phyloP scores from a whole-genome alignment of 2,113 vertebrate genomes.

The Halichoerus grypus region DNA sequence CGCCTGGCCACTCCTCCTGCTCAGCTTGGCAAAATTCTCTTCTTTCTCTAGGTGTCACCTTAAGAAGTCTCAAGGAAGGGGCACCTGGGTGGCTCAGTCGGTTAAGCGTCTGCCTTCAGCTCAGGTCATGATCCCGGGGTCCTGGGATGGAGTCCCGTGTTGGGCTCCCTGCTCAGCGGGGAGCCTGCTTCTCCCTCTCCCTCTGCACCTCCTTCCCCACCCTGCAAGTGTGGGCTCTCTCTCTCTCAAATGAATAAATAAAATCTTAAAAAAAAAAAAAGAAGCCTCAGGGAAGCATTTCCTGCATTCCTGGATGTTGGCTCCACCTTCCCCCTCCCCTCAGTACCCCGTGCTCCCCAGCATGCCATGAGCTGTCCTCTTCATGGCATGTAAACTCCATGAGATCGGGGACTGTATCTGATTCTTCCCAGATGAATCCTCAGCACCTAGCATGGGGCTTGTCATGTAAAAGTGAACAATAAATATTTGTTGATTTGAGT shows the following conservation, averaged over 20 bases:
- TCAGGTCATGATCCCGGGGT: not conserved
- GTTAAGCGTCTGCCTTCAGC: not conserved
- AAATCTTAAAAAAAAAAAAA: not conserved
- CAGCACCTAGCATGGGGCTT: not conserved
- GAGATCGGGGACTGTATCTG: not conserved
- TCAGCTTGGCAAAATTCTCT: conserved; percentile 16
- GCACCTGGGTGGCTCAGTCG: not conserved
- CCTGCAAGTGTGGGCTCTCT: too few species aligned
- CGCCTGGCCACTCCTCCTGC: not conserved
- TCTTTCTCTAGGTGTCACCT: not conserved
- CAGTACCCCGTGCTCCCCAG: accelerated
- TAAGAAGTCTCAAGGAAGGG: not conserved
- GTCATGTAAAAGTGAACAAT: not conserved
- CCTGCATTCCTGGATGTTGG: not conserved
- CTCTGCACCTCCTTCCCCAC: too few species aligned
- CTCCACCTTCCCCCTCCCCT: too few species aligned
- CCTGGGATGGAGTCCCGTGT: not conserved
- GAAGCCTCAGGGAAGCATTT: not conserved
- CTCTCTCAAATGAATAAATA: not conserved
- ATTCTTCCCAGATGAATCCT: not conserved
- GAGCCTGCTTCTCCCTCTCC: not conserved
- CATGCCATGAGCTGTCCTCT: accelerated
- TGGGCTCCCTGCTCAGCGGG: not conserved
- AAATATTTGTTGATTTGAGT: not conserved
- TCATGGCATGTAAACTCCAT: not conserved